These are phyloP conservation scores for Dicrostonyx torquatus DNA, from an alignment of 2,797 vertebrate species.

Conservation along the genomic window DNA sequence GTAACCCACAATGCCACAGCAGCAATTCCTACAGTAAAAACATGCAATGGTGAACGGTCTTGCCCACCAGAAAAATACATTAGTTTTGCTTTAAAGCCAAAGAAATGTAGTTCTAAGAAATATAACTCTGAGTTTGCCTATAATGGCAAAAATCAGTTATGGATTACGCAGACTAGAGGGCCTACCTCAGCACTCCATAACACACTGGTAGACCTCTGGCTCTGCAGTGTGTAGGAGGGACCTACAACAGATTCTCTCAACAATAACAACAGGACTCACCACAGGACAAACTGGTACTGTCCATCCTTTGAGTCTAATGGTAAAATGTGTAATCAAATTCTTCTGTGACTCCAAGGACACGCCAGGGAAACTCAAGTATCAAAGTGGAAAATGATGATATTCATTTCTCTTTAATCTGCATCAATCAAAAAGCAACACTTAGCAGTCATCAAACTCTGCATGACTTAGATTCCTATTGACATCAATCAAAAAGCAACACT, in stretches of 20 bases:
- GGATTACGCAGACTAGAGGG: neutral
- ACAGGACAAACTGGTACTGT: neutral
- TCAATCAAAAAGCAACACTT: neutral
- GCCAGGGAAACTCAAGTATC: neutral
- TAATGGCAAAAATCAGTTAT: neutral
- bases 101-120: neutral
- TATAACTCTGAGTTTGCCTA: neutral
- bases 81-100: neutral
- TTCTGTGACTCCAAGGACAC: neutral
- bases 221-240: neutral
- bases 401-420: neutral
- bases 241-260: neutral
- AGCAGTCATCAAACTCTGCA: neutral
- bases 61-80: neutral
- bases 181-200: neutral
- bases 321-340: neutral
- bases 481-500: neutral
- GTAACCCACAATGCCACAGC: neutral
- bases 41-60: neutral
- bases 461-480: neutral
- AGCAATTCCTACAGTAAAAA: neutral
- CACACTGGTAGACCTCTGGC: neutral
- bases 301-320: neutral
- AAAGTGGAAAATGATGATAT: neutral
- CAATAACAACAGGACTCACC: slow-evolving; percentile 31